A percentile compares a stretch with the other conserved stretches of the same genome.
Conservation (phyloP, 2,797 vertebrate species). For the Ataeniobius toweri region DNA sequence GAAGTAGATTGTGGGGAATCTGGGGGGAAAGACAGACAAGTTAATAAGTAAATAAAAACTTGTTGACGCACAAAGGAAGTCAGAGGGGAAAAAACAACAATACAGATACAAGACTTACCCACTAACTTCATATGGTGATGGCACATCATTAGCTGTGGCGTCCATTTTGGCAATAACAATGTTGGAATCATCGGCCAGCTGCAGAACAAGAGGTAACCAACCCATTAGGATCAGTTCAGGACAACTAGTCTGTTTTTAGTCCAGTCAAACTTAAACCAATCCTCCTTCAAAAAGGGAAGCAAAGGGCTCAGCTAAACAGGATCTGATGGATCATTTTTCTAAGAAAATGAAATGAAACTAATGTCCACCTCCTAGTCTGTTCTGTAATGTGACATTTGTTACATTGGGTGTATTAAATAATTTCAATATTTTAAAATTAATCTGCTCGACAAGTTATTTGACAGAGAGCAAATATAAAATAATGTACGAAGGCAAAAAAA, state of each 20-base stretch:
- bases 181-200: conserved; percentile 90
- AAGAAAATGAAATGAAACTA: too few species aligned
- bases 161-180: conserved; percentile 98
- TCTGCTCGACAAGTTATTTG: too few species aligned
- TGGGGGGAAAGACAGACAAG: conserved; percentile 45
- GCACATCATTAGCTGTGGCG: conserved; percentile 97
- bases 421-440: too few species aligned
- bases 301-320: background rate
- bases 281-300: background rate
- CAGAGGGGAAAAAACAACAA: background rate
- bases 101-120: conserved; percentile 82
- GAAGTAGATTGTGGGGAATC: conserved; percentile 97
- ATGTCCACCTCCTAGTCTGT: too few species aligned
- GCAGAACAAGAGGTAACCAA: conserved; percentile 1
- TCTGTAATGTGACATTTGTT: too few species aligned
- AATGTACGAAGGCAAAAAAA: too few species aligned
- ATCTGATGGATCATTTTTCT: too few species aligned
- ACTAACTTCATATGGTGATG: conserved; percentile 94
- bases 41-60: background rate
- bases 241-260: background rate
- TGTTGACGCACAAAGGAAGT: background rate
- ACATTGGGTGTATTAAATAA: too few species aligned
- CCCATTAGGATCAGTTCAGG: background rate
- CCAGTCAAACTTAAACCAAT: background rate
- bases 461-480: too few species aligned